Evolutionary conservation across 1,140 invertebrate species (phyloP).

Genomic region (Leptopilina boulardi): DNA sequence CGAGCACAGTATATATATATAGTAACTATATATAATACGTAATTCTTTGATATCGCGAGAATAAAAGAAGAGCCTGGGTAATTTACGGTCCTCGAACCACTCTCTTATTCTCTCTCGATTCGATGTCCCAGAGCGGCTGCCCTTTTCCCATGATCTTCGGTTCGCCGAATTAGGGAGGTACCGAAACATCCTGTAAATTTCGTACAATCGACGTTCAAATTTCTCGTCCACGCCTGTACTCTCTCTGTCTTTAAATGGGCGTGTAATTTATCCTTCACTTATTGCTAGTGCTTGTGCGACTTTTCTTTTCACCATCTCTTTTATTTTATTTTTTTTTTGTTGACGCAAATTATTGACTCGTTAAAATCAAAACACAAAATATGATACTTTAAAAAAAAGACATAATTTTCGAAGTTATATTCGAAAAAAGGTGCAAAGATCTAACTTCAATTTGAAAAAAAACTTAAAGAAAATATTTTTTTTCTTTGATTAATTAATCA

Average conservation of each 20-base stretch:
- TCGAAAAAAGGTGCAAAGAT: not conserved
- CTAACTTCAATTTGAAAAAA: not conserved
- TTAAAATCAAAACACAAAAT: constrained; percentile 24
- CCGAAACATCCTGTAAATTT: constrained; percentile 35
- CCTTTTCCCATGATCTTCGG: constrained; percentile 61
- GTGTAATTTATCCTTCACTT: constrained; percentile 19
- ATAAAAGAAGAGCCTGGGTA: constrained; percentile 52
- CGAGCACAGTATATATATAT: too few relatives aligned
- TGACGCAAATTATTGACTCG: constrained; percentile 1
- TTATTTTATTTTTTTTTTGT: too few relatives aligned
- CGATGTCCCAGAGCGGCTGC: constrained; percentile 60
- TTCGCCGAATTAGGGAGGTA: constrained; percentile 59
- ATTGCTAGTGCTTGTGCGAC: constrained; percentile 11
- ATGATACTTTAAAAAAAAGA: not conserved
- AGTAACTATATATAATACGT: too few relatives aligned
- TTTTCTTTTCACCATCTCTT: not conserved
- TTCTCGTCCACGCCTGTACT: constrained; percentile 47
- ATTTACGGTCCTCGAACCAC: constrained; percentile 58
- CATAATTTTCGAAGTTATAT: too few relatives aligned
- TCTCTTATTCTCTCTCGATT: constrained; percentile 57
- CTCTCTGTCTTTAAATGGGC: constrained; percentile 11
- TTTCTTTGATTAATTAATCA: too few relatives aligned
- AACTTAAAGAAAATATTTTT: too few relatives aligned
- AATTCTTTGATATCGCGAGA: constrained; percentile 52
- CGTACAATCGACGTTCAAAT: constrained; percentile 50